Base-by-base conservation (phyloP, 1,140 invertebrate species). In the Drosophila subpulchrella region DNA sequence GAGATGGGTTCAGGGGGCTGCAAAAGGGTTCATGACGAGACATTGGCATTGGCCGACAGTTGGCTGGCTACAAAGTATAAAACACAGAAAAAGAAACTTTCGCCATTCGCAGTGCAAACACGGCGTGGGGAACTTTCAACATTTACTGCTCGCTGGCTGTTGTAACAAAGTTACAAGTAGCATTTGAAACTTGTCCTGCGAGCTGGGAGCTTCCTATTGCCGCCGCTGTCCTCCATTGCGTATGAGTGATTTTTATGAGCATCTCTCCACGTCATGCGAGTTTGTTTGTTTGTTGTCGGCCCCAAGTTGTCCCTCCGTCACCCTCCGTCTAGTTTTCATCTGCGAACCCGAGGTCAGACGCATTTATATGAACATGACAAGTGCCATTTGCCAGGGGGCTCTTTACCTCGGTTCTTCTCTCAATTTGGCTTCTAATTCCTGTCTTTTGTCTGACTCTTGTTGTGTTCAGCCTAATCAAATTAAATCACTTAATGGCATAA, bases 231-330 rank as follows among this genome's bases (percentile, higher is more conserved):
- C 47, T 42, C 46, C 78, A 76, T 42, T 77, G 80, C 83, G 83
- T 88, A 88, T 89, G 84, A 89, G 80, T 89, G 81, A 88, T 89
- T 83, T 88, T 80, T 79, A 89, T 89, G 71, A 71, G 66, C 58
- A 57, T 57, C 61, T 59, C 41, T 34, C 24, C 68, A 44, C 58
- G 53, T 58, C 42, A 76, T 67, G 67, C 63, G 62, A 58, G 73
- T 67, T 62, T 71, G 63, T 72, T 74, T 57, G 62, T 59, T 70
- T 55, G 58, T 55, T 61, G 53, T 59, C 54, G 66, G 68, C 54
- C 48, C 47, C 34, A 13, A 57, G 56, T 56, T 42, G 15, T 60
- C n/a, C 17, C 48, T 32, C 30, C n/a, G n/a, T 30, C 41, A 12
- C 42, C 20, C 15, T 0, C 17, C 10, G 4, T 44, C 38, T 66